These are phyloP conservation scores for Cydia strobilella DNA, from an alignment of 1,140 invertebrate species.

Conservation along the genomic window DNA sequence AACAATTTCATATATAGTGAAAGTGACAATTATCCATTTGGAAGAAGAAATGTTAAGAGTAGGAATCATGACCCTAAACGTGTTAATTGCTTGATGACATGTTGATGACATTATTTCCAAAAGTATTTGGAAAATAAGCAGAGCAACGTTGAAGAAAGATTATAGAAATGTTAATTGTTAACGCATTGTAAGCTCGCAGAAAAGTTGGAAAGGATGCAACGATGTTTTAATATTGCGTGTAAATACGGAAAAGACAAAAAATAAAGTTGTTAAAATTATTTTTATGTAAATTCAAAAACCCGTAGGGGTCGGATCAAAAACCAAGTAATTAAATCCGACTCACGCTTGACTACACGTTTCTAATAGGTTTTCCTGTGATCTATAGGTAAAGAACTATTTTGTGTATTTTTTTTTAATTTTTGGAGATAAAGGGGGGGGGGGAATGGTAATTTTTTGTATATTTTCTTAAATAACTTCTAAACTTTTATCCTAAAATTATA, in stretches of 20 bases:
- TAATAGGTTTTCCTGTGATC: too few species aligned
- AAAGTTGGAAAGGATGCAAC: neutral
- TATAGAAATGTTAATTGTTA: neutral
- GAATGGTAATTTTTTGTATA: too few species aligned
- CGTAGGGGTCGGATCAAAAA: too few species aligned
- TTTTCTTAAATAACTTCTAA: too few species aligned
- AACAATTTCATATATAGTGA: neutral
- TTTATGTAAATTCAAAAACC: too few species aligned
- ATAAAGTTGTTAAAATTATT: neutral
- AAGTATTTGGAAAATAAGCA: neutral
- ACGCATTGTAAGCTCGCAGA: neutral
- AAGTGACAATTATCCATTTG: neutral
- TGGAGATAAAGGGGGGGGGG: too few species aligned
- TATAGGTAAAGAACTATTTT: too few species aligned
- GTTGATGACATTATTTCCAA: too few species aligned
- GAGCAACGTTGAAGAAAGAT: neutral
- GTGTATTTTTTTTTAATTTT: too few species aligned
- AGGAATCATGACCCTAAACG: neutral
- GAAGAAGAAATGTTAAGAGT: neutral
- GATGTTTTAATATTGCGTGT: neutral
- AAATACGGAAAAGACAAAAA: neutral
- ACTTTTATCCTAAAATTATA: too few species aligned
- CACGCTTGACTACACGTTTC: too few species aligned
- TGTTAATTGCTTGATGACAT: neutral
- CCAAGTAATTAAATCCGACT: too few species aligned